Evolutionary conservation across 2,888 invertebrate species (phyloP).

Genomic region (Protonemura montana): DNA sequence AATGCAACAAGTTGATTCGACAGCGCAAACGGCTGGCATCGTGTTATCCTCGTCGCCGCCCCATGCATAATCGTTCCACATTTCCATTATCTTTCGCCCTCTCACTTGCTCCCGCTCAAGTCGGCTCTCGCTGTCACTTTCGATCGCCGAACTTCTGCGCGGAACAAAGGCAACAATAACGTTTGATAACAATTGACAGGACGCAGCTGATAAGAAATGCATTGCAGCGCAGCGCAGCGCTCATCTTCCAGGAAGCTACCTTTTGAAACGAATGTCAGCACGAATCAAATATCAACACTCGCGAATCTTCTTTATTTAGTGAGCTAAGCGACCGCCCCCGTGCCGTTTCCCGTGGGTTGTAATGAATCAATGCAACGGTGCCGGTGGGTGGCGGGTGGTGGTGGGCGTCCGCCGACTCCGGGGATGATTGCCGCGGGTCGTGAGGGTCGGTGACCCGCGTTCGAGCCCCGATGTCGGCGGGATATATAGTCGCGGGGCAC

Average conservation of each 20-base stretch:
- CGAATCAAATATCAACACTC: neutral
- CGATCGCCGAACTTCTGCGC: neutral
- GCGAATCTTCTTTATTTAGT: neutral
- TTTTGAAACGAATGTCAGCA: neutral
- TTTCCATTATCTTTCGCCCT: neutral
- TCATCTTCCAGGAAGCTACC: neutral
- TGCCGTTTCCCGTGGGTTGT: neutral
- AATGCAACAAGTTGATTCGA: neutral
- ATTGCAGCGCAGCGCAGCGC: neutral
- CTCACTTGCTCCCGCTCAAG: neutral
- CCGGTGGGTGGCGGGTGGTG: slow-evolving; percentile 20
- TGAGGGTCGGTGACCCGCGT: slow-evolving; percentile 22
- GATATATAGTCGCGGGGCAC: neutral
- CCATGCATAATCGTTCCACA: slow-evolving; percentile 4
- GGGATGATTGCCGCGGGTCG: neutral
- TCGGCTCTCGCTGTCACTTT: neutral
- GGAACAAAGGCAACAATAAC: slow-evolving; percentile 17
- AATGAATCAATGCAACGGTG: slow-evolving; percentile 1
- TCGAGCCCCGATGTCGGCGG: neutral
- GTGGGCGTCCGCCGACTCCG: neutral
- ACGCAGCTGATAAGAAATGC: neutral
- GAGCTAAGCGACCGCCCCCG: neutral
- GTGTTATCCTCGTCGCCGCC: neutral
- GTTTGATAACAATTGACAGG: slow-evolving; percentile 14
- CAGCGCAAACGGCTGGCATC: neutral